phyloP scores from a whole-genome alignment of 2,797 vertebrate species.

The Semaprochilodus insignis region DNA sequence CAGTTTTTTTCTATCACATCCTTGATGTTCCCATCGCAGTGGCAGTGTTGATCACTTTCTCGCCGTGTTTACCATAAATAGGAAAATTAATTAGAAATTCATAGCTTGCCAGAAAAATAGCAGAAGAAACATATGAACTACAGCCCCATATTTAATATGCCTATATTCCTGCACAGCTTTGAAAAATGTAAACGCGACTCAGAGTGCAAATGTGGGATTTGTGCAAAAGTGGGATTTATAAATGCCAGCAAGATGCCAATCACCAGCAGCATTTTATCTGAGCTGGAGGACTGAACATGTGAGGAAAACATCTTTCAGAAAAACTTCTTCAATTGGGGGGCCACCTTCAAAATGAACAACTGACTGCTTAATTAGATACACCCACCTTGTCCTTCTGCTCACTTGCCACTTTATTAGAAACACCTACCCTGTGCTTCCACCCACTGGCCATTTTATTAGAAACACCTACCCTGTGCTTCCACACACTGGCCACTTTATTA shows the following conservation, averaged over 20 bases:
- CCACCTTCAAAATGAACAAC: background rate
- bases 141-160: background rate
- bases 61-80: slow-evolving; percentile 21
- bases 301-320: background rate
- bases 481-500: no score
- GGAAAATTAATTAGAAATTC: slow-evolving; percentile 37
- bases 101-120: slow-evolving; percentile 10
- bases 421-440: no score
- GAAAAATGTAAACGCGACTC: background rate
- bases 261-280: background rate
- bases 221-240: slow-evolving; percentile 4
- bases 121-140: background rate
- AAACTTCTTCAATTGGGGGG: background rate
- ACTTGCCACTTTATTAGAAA: background rate
- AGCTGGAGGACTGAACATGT: background rate
- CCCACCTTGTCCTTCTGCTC: background rate
- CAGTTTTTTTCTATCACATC: slow-evolving; percentile 62
- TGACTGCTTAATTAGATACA: no score
- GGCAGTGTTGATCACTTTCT: background rate
- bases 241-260: background rate
- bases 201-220: background rate
- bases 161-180: slow-evolving; percentile 1
- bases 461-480: no score
- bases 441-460: no score
- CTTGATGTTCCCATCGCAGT: slow-evolving; percentile 1